Base-by-base conservation (phyloP, 2,797 vertebrate genomes). In the Sibirionetta formosa region DNA sequence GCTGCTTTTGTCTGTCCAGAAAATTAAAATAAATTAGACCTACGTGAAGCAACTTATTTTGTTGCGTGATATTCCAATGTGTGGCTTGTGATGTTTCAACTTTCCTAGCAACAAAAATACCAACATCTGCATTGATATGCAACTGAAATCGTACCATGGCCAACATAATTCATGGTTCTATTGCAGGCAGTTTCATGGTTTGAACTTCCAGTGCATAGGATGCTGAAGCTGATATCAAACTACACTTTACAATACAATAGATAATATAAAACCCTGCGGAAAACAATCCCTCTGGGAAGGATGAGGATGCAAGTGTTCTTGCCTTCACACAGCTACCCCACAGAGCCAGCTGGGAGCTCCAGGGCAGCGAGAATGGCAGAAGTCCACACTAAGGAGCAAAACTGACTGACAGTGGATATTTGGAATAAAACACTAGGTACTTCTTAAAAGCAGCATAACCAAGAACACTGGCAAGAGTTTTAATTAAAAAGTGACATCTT, bases 401-500 rank as follows among this genome's bases (percentile, higher is more conserved):
- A 38, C 8, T 9, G 11, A 38, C 16, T 36, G 23, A 36, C 35
- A 70, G 24, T 3, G 63, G 18, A 56, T 40, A 3, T 35, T 31
- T 3, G 0, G 42, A 44, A 19, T n/a, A 81, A 77, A 81, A 44
- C 42, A 44, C 42, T 44, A 44, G 10, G n/a, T 22, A 36, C 7
- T 17, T 64, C 51, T 60, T n/a, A 33, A 73, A 75, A 80, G 11
- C 44, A 58, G 10, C 6, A 9, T 29, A 75, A 68, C 11, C 24
- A 72, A 12, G 31, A 82, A 88, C 6, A 27, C 7, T 24, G 18
- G 38, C 11, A 73, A 51, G 14, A 69, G 48, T 29, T 88, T 82
- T 42, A 86, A 42, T 24, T 48, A 76, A 58, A 6, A 78, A 63
- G 9, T 0, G 0, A 57, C 4, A 29, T 40, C 6, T 0, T 86